phyloP scores from a whole-genome alignment of 2,888 invertebrate species.

The Conistra vaccinii region DNA sequence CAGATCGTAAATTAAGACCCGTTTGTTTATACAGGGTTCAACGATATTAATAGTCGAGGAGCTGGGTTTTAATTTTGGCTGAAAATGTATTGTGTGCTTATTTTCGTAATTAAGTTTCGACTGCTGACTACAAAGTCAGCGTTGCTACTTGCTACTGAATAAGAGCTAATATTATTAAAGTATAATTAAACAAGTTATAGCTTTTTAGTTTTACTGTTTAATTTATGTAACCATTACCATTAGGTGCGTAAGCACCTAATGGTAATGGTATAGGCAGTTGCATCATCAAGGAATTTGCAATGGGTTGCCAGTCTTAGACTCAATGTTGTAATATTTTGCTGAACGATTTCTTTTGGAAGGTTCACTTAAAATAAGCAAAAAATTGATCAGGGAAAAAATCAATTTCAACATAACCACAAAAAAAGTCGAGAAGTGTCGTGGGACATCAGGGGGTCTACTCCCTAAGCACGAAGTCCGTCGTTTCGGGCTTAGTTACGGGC shows the following conservation, averaged over 20 bases:
- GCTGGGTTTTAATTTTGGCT: constrained; percentile 36
- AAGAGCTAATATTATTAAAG: neutral
- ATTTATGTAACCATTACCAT: neutral
- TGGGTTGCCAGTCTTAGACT: neutral
- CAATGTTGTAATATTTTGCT: neutral
- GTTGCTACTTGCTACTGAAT: neutral
- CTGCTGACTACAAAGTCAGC: neutral
- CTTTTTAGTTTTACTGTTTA: neutral
- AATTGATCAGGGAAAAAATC: neutral
- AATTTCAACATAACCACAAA: neutral
- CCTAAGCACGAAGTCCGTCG: too few relatives aligned
- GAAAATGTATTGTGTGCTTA: constrained; percentile 18
- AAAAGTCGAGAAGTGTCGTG: neutral
- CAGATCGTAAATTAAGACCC: constrained; percentile 63
- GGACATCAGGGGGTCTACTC: too few relatives aligned
- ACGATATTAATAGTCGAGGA: constrained; percentile 48
- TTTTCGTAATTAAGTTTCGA: constrained; percentile 26
- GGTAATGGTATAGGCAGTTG: too few relatives aligned
- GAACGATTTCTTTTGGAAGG: too few relatives aligned
- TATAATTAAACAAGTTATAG: neutral
- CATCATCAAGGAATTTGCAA: neutral
- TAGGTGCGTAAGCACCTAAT: too few relatives aligned
- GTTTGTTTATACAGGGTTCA: constrained; percentile 50
- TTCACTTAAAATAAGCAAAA: neutral
- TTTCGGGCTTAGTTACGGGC: too few relatives aligned